Evolutionary conservation across 2,113 vertebrate genomes (phyloP).

Genomic region (Tenrec ecaudatus): DNA sequence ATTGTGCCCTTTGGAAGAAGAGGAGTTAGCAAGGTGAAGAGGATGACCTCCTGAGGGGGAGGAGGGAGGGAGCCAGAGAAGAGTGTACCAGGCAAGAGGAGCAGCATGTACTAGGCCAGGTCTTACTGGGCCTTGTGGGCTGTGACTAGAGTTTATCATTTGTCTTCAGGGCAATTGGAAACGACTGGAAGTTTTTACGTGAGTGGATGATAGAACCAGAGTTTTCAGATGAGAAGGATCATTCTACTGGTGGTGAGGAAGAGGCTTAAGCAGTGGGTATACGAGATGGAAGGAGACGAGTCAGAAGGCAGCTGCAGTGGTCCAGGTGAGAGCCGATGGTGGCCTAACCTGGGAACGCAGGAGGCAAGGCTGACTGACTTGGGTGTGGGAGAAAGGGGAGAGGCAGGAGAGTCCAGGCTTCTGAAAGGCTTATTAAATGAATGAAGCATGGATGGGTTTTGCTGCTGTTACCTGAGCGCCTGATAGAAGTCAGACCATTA

Average conservation of each 20-base stretch:
- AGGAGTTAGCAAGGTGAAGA: not conserved
- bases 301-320: not conserved
- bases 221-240: constrained; percentile 48
- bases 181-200: constrained; percentile 28
- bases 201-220: constrained; percentile 2
- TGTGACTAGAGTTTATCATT: constrained; percentile 43
- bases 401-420: constrained; percentile 1
- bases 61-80: not conserved
- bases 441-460: not conserved
- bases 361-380: not conserved
- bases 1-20: not conserved
- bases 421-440: constrained; percentile 23
- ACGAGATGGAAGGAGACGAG: not conserved
- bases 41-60: not conserved
- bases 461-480: not conserved
- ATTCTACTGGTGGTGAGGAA: not conserved
- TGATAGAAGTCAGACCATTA: not conserved
- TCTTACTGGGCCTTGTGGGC: not conserved
- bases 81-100: not conserved
- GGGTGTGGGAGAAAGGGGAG: not conserved
- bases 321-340: not conserved
- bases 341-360: not conserved
- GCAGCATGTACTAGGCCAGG: not conserved
- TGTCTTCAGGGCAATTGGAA: constrained; percentile 44
- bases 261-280: constrained; percentile 14